Conservation (phyloP, 2,113 vertebrate species). For the Neomonachus schauinslandi region DNA sequence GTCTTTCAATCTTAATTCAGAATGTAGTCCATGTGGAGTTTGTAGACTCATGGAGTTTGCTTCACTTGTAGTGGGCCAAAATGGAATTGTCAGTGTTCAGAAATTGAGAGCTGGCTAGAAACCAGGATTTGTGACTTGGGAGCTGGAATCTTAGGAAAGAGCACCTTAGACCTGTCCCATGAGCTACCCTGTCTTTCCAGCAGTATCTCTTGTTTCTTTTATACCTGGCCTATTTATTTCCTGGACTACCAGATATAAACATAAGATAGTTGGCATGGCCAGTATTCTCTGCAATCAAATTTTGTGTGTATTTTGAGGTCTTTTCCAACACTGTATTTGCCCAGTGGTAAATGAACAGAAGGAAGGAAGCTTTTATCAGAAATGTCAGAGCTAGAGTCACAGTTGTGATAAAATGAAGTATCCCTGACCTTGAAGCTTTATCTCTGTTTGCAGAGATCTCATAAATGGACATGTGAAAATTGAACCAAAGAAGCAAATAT, state of each 20-base stretch:
- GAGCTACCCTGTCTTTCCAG: background rate
- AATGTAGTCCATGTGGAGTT: background rate
- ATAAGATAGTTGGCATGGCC: background rate
- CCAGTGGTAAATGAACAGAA: background rate
- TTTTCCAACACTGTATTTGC: conserved; percentile 29
- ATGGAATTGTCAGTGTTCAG: background rate
- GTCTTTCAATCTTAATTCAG: background rate
- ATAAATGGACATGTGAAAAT: conserved; percentile 1
- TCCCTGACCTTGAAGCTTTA: conserved; percentile 25
- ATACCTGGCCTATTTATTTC: background rate
- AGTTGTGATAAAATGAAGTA: background rate
- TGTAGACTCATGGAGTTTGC: background rate
- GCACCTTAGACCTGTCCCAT: background rate
- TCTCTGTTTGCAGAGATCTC: conserved; percentile 39
- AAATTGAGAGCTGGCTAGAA: background rate
- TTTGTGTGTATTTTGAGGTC: background rate
- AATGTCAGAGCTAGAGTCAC: background rate
- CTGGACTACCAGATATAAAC: background rate
- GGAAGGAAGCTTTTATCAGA: conserved; percentile 64
- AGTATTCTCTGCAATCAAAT: background rate
- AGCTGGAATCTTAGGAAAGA: conserved; percentile 17
- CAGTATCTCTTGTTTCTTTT: background rate
- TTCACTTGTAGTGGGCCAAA: background rate
- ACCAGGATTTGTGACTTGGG: background rate
- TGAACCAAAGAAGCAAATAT: conserved; percentile 2